Evolutionary conservation across 2,888 invertebrate species (phyloP), one percentile per base, ranked within the genome.

Genomic region (Drosophila barbarae): DNA sequence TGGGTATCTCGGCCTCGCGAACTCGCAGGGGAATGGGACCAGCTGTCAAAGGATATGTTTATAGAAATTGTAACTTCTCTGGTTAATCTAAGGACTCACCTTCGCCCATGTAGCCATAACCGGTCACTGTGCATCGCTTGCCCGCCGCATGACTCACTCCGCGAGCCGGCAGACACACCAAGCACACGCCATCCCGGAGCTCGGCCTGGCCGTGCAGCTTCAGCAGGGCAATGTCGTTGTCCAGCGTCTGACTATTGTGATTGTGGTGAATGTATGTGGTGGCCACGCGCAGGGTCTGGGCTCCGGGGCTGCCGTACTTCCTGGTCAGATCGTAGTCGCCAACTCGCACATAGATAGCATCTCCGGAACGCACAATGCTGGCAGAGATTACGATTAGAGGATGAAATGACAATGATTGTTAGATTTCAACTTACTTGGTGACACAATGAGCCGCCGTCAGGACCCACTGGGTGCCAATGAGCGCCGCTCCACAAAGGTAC

Each of bases 231-330:
- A 98, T 97, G 84, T 98, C 98, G 84, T 98, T 97, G 88, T 97
- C 97, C 73, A 97, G 90, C 1, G 97, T 97, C 89, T 97, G 97
- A 77, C 96, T 96, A 90, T 97, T 97, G 91, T 97, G 97, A 90
- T 97, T 97, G 89, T 97, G 97, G 86, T 97, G 97, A 69, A 97
- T 97, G 89, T 97, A 97, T 0, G 97, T 97, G 54, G 97, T 97
- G 55, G 96, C 96, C 2, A 97, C 97, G 15, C 96, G 91, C 21
- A 97, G 90, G 0, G 97, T 97, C 90, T 97, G 96, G 0, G 97
- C 97, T 10, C 96, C 96, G 0, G 96, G 96, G 75, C 96, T 96
- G 32, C 96, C 97, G 87, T 95, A 96, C 88, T 96, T 96, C 63
- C 95, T 91, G 1, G 96, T 97, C 73, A 97, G 90, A 90, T 97